A percentile compares a stretch with the other conserved stretches of the same genome.
These are phyloP conservation scores for Eupelmus urozonus DNA, from an alignment of 2,888 invertebrate species.

Conservation along the genomic window DNA sequence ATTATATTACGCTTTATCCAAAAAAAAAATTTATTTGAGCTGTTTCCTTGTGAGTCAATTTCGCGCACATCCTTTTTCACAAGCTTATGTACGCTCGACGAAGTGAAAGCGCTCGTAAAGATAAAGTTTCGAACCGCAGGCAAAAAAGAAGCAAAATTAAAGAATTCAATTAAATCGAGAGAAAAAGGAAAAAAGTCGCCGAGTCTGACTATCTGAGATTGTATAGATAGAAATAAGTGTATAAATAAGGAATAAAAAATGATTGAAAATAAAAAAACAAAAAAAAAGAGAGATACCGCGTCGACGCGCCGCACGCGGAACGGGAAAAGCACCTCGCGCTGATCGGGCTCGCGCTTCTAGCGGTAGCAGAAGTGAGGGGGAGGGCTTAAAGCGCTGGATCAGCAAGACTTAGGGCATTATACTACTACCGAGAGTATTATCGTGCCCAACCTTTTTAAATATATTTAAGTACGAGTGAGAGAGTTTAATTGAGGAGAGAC, in stretches of 20 bases:
- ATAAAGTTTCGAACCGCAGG: not conserved
- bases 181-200: slow-evolving; percentile 51
- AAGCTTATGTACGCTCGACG: slow-evolving; percentile 15
- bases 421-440: slow-evolving; percentile 77
- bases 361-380: not conserved
- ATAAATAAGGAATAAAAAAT: slow-evolving; percentile 54
- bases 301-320: slow-evolving; percentile 63
- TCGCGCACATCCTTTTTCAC: not conserved
- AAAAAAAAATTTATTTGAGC: too few species aligned
- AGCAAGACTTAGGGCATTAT: slow-evolving; percentile 78
- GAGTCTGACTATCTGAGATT: slow-evolving; percentile 76
- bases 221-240: slow-evolving; percentile 64
- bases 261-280: slow-evolving; percentile 49
- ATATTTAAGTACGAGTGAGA: slow-evolving; percentile 77
- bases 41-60: slow-evolving; percentile 9
- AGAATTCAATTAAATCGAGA: not conserved
- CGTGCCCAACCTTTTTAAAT: slow-evolving; percentile 76
- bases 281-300: slow-evolving; percentile 58
- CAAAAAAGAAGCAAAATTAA: slow-evolving; percentile 1
- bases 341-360: too few species aligned
- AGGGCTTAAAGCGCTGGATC: slow-evolving; percentile 67
- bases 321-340: too few species aligned
- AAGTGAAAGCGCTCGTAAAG: slow-evolving; percentile 33
- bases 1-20: too few species aligned
- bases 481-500: slow-evolving; percentile 70